Evolutionary conservation across 2,888 invertebrate species (phyloP).

Genomic region (Stegana nigrithorax): DNA sequence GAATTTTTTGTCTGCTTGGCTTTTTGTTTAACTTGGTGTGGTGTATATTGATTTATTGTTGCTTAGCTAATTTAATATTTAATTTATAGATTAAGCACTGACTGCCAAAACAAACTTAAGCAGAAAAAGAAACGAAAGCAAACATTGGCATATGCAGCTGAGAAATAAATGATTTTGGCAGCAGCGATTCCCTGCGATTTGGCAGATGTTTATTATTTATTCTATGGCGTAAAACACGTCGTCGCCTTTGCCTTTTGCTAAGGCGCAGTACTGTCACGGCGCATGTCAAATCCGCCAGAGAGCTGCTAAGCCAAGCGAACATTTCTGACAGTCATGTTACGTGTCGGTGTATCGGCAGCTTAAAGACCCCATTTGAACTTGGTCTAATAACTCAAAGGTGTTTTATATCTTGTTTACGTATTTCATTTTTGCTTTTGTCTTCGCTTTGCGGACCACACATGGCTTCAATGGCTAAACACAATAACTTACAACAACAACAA

Average conservation of each 20-base stretch:
- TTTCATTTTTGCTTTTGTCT: neutral
- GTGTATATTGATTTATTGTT: slow-evolving; percentile 57
- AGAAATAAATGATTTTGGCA: neutral
- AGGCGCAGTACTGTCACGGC: neutral
- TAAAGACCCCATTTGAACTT: neutral
- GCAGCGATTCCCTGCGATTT: neutral
- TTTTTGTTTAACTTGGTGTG: no score
- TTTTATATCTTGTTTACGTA: no score
- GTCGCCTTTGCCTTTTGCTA: no score
- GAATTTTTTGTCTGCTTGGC: no score
- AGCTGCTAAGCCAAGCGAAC: no score
- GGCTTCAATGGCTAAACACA: no score
- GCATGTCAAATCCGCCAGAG: neutral
- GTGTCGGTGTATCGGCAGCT: neutral
- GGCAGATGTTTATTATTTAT: no score
- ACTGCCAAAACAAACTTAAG: no score
- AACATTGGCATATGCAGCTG: slow-evolving; percentile 47
- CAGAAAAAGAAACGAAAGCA: slow-evolving; percentile 27
- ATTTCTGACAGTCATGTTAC: neutral
- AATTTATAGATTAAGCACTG: no score
- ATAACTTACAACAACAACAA: no score
- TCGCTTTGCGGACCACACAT: no score
- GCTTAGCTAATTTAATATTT: slow-evolving; percentile 57
- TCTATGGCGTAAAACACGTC: no score
- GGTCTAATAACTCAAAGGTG: neutral